phyloP scores from a whole-genome alignment of 1,140 invertebrate genomes.

The Drosophila mojavensis region DNA sequence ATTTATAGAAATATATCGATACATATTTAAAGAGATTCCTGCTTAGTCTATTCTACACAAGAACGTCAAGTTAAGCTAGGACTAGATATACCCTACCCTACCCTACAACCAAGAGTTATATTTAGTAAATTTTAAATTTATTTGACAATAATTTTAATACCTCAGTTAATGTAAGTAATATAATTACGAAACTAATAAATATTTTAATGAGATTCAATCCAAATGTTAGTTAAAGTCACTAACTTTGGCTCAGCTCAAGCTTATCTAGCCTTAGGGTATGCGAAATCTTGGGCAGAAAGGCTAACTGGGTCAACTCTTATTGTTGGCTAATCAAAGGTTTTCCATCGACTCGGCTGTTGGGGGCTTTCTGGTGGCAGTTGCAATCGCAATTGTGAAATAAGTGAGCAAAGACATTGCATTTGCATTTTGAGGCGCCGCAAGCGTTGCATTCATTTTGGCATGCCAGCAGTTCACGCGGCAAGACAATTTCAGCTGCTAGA shows the following conservation, averaged over 20 bases:
- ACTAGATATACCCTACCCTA: too few relatives aligned
- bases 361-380: constrained; percentile 14
- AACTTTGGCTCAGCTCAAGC: too few relatives aligned
- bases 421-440: constrained; percentile 47
- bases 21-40: too few relatives aligned
- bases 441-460: constrained; percentile 32
- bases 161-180: too few relatives aligned
- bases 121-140: too few relatives aligned
- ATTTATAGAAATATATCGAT: too few relatives aligned
- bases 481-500: not conserved
- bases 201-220: not conserved
- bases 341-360: constrained; percentile 11
- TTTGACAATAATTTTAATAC: too few relatives aligned
- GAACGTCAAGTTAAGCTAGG: too few relatives aligned
- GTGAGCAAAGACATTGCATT: constrained; percentile 38
- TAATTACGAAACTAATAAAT: not conserved
- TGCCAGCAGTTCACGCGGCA: constrained; percentile 23
- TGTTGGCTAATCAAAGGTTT: constrained; percentile 33
- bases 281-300: not conserved
- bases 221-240: too few relatives aligned
- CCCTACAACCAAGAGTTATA: too few relatives aligned
- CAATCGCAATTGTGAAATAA: constrained; percentile 25
- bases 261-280: not conserved
- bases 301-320: constrained; percentile 11
- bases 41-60: too few relatives aligned